phyloP scores from a whole-genome alignment of 2,888 invertebrate species.

The Nasonia oneida region DNA sequence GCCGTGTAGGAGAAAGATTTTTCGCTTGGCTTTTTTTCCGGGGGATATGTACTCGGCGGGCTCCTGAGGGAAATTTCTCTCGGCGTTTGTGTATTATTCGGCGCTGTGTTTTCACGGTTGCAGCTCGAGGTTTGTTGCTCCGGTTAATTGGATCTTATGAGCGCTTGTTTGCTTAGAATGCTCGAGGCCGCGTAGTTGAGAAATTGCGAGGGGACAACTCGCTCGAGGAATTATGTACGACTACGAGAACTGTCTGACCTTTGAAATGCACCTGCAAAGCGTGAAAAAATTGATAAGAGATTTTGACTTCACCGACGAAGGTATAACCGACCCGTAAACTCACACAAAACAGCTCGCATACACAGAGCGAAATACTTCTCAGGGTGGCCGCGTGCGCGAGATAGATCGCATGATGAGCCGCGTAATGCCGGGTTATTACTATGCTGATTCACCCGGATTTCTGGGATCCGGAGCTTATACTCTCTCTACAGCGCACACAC shows the following conservation, averaged over 20 bases:
- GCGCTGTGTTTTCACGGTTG: background rate
- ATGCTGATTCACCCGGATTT: conserved; percentile 37
- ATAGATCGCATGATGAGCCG: conserved; percentile 36
- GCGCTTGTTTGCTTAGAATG: background rate
- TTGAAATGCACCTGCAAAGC: too few relatives aligned
- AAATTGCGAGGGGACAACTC: too few relatives aligned
- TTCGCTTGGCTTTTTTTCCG: background rate
- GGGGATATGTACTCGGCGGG: too few relatives aligned
- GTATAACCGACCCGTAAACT: background rate
- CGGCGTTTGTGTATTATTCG: background rate
- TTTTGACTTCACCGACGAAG: background rate
- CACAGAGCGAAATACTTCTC: background rate
- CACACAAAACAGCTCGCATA: background rate
- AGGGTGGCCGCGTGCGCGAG: conserved; percentile 7
- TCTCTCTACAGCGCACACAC: background rate
- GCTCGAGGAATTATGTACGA: too few relatives aligned
- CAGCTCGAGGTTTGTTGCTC: background rate
- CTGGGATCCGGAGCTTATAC: conserved; percentile 29
- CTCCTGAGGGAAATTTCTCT: conserved; percentile 43
- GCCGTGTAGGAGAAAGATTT: background rate
- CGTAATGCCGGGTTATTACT: conserved; percentile 53
- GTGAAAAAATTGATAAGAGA: background rate
- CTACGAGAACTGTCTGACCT: too few relatives aligned
- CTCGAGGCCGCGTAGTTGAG: background rate
- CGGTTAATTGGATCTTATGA: conserved; percentile 13